Conservation (phyloP, 2,888 invertebrate species). For the Diaperis boleti region DNA sequence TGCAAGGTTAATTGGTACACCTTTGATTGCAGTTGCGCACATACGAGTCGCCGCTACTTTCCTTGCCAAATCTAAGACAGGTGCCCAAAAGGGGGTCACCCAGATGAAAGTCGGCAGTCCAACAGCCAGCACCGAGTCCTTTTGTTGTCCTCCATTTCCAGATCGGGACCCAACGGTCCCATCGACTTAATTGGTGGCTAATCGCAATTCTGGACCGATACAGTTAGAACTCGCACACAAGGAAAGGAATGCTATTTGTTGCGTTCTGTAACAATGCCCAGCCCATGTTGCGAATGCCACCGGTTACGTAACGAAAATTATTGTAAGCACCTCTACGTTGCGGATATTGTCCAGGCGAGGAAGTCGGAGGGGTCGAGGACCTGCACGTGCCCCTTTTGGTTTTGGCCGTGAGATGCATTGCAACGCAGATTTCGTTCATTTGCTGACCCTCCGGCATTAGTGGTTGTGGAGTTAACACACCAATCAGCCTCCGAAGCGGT, state of each 20-base stretch:
- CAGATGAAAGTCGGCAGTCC: no score
- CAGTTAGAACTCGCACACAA: constrained; percentile 19
- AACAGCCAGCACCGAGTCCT: no score
- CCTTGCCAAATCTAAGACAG: background rate
- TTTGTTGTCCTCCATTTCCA: no score
- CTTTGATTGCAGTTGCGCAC: constrained; percentile 8
- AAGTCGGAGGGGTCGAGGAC: constrained; percentile 14
- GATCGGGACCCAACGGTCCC: background rate
- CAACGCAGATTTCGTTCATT: no score
- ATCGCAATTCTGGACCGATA: constrained; percentile 6
- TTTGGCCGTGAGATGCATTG: no score
- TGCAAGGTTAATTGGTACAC: constrained; percentile 21
- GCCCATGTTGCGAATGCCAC: constrained; percentile 11
- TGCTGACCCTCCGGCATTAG: no score
- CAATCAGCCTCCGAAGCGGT: no score
- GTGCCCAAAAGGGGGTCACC: background rate
- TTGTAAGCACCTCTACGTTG: background rate
- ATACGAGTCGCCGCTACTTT: background rate
- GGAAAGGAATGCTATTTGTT: constrained; percentile 18
- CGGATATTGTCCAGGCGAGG: constrained; percentile 7
- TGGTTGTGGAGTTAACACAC: no score
- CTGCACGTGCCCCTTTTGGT: background rate
- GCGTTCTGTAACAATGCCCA: constrained; percentile 11
- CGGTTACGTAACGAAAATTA: background rate
- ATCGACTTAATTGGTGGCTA: constrained; percentile 8